Conservation (phyloP, 2,113 vertebrate genomes). For the Myotis davidii region DNA sequence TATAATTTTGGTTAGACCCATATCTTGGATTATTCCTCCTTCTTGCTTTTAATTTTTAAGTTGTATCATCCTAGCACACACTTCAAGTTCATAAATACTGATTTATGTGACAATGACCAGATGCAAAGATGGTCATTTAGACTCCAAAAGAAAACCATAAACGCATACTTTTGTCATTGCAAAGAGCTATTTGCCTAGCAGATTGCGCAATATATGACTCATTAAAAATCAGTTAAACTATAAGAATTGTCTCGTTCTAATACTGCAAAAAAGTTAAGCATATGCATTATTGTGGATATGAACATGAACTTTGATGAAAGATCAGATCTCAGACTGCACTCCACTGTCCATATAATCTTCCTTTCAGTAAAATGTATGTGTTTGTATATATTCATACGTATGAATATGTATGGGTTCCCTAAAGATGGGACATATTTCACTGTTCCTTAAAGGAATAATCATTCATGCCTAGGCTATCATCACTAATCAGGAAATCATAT, state of each 20-base stretch:
- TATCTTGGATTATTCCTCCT: neutral
- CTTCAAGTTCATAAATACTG: constrained; percentile 17
- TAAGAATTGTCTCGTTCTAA: neutral
- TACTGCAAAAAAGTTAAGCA: neutral
- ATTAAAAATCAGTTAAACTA: neutral
- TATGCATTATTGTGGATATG: neutral
- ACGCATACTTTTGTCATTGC: neutral
- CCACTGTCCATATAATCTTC: neutral
- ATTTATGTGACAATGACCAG: neutral
- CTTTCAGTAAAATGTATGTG: constrained; percentile 13
- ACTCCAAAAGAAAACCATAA: neutral
- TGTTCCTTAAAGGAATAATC: neutral
- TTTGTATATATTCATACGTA: neutral
- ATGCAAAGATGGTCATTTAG: neutral
- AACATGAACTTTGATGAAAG: constrained; percentile 6
- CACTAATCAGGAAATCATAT: constrained; percentile 59
- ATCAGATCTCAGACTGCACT: neutral
- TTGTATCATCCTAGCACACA: neutral
- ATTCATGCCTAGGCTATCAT: neutral
- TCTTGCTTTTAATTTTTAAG: constrained; percentile 5
- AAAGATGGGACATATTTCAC: neutral
- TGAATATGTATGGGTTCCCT: neutral
- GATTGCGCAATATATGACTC: neutral
- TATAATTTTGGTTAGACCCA: neutral
- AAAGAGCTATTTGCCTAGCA: neutral